phyloP scores from a whole-genome alignment of 2,888 invertebrate species.

The Calliphora vomitoria region DNA sequence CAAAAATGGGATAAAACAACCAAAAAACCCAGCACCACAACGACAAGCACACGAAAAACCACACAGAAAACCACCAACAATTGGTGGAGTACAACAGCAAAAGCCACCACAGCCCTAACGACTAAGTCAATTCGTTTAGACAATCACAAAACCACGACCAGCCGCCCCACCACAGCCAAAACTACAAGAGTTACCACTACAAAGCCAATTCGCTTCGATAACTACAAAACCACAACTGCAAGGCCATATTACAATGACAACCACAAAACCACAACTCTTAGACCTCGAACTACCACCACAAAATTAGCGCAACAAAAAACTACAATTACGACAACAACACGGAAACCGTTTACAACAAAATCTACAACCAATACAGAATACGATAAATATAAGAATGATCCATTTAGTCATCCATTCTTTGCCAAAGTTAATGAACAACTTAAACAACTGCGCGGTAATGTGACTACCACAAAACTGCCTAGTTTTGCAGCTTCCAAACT shows the following conservation, averaged over 20 bases:
- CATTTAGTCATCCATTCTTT: constrained; percentile 74
- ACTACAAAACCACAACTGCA: neutral
- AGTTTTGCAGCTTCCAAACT: constrained; percentile 7
- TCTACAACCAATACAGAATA: neutral
- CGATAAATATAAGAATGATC: constrained; percentile 58
- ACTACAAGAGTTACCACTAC: neutral
- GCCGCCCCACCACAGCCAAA: constrained; percentile 15
- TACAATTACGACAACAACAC: constrained; percentile 29
- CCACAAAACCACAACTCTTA: constrained; percentile 66
- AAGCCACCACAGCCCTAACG: neutral
- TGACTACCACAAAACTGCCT: constrained; percentile 24
- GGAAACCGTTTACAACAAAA: constrained; percentile 66
- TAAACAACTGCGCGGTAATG: constrained; percentile 24
- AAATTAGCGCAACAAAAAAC: constrained; percentile 31
- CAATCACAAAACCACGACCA: constrained; percentile 33
- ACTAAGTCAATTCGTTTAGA: constrained; percentile 1
- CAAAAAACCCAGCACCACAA: constrained; percentile 11
- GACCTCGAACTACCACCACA: constrained; percentile 54
- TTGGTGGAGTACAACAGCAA: constrained; percentile 14
- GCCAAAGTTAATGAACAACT: constrained; percentile 66
- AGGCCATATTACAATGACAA: constrained; percentile 44
- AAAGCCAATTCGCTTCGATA: neutral
- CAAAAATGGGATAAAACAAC: constrained; percentile 41
- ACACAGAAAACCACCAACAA: neutral
- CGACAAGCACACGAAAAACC: constrained; percentile 56